A percentile compares a stretch with the other conserved stretches of the same genome.
Evolutionary conservation across 2,888 invertebrate species (phyloP).

Genomic region (Listrodromus nycthemerus): DNA sequence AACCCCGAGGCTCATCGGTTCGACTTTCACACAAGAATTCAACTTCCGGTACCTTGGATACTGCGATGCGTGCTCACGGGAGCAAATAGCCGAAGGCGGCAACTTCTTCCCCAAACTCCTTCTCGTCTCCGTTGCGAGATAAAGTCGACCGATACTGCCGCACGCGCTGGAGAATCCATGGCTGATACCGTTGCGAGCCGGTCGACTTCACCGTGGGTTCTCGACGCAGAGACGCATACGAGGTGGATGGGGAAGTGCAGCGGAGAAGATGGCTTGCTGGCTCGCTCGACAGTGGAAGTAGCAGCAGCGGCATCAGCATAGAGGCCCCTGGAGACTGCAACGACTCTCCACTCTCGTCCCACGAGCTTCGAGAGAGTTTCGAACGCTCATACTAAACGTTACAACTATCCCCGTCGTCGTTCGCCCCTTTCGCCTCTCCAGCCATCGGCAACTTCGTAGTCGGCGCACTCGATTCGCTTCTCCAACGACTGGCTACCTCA

Average conservation of each 20-base stretch:
- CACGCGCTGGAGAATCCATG: background rate
- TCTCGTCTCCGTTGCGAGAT: background rate
- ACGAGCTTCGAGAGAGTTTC: constrained; percentile 54
- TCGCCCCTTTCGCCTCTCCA: constrained; percentile 29
- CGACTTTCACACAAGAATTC: background rate
- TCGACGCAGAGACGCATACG: background rate
- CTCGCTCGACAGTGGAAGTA: constrained; percentile 11
- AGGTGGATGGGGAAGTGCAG: background rate
- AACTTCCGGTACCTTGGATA: constrained; percentile 9
- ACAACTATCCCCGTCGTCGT: constrained; percentile 27
- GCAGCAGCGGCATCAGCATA: constrained; percentile 19
- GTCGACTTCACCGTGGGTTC: background rate
- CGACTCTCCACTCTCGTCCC: constrained; percentile 36
- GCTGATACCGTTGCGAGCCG: background rate
- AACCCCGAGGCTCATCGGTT: background rate
- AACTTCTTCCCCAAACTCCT: background rate
- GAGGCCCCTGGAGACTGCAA: constrained; percentile 46
- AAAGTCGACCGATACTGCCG: background rate
- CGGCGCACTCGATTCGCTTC: constrained; percentile 20
- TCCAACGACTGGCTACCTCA: background rate
- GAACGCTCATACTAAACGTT: constrained; percentile 55
- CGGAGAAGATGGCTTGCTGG: constrained; percentile 1
- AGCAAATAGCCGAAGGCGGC: constrained; percentile 23
- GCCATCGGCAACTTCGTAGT: constrained; percentile 60
- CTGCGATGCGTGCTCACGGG: background rate